These are phyloP conservation scores for Talpa occidentalis DNA, from an alignment of 2,113 vertebrate genomes.

Conservation along the genomic window DNA sequence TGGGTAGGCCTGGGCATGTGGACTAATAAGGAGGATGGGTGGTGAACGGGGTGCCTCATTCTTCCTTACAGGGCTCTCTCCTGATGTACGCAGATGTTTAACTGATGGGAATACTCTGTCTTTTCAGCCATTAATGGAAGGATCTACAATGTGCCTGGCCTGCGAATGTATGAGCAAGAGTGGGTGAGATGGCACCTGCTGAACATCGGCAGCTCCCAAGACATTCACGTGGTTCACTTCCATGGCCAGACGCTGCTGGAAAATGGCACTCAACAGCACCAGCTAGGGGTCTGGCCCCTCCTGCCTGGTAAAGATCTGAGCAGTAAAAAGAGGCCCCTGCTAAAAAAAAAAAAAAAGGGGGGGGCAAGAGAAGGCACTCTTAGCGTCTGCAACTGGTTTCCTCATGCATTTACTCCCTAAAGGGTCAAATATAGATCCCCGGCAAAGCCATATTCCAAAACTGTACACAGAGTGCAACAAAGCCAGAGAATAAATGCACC, in stretches of 20 bases:
- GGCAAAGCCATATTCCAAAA: background rate
- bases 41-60: background rate
- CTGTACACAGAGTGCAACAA: no score
- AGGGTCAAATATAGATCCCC: background rate
- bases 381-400: background rate
- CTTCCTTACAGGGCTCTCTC: background rate
- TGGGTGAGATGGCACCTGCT: constrained; percentile 92
- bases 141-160: constrained; percentile 91
- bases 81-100: background rate
- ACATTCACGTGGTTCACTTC: constrained; percentile 94
- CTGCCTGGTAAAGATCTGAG: constrained; percentile 89
- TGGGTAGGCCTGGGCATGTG: background rate
- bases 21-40: background rate
- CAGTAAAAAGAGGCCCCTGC: background rate
- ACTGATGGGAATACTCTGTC: background rate
- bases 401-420: background rate
- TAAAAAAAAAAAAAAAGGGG: background rate
- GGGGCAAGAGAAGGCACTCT: background rate
- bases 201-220: constrained; percentile 93
- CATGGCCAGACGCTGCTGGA: constrained; percentile 95
- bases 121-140: constrained; percentile 95
- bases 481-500: background rate
- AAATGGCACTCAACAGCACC: constrained; percentile 87
- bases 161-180: constrained; percentile 94
- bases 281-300: constrained; percentile 91